These are phyloP conservation scores for Siniperca scherzeri DNA, from an alignment of 2,797 vertebrate genomes.

Conservation along the genomic window DNA sequence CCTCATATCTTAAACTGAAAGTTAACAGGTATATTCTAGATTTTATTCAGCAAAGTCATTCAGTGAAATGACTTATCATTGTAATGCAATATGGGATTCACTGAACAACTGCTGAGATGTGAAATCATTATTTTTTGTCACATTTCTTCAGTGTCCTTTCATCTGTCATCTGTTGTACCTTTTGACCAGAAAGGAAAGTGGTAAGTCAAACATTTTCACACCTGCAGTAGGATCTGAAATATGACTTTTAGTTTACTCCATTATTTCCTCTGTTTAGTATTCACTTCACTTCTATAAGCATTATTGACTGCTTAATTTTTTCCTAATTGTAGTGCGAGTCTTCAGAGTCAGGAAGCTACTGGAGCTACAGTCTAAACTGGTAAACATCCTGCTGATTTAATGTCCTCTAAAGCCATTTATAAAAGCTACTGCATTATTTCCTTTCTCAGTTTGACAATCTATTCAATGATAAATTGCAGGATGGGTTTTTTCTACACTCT, in stretches of 20 bases:
- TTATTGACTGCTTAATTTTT: constrained; percentile 18
- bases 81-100: constrained; percentile 1
- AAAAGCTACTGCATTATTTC: constrained; percentile 3
- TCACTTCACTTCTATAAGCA: neutral
- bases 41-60: neutral
- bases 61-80: neutral
- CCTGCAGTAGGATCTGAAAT: neutral
- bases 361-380: constrained; percentile 92
- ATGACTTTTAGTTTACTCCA: neutral
- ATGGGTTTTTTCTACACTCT: neutral
- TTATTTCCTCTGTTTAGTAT: constrained; percentile 5
- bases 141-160: constrained; percentile 90
- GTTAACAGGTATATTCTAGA: neutral
- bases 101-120: neutral
- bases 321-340: constrained; percentile 86
- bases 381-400: constrained; percentile 75
- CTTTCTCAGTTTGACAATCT: neutral
- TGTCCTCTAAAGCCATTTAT: constrained; percentile 16
- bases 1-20: constrained; percentile 3
- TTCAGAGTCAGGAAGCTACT: constrained; percentile 93
- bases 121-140: constrained; percentile 9
- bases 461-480: constrained; percentile 5
- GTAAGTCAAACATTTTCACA: constrained; percentile 81
- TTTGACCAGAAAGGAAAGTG: constrained; percentile 91
- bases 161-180: constrained; percentile 94